These are phyloP conservation scores for Lepidotrigona ventralis DNA, from an alignment of 1,140 invertebrate species.

Conservation along the genomic window DNA sequence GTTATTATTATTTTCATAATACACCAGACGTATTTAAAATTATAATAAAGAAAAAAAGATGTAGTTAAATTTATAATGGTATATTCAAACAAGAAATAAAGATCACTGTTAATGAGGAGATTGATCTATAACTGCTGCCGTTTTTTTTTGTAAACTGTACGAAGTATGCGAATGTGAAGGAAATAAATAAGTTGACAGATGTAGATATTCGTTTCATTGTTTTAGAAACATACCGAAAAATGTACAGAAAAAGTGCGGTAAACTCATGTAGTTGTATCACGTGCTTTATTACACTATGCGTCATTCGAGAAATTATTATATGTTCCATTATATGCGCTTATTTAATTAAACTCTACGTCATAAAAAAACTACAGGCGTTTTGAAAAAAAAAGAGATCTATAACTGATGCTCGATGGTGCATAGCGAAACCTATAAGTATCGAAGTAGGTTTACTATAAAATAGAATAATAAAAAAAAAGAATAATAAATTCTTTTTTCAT, in stretches of 20 bases:
- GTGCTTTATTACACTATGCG: slow-evolving; percentile 7
- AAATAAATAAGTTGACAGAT: slow-evolving; percentile 52
- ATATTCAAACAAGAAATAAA: slow-evolving; percentile 55
- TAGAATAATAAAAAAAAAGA: slow-evolving; percentile 14
- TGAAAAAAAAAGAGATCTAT: slow-evolving; percentile 14
- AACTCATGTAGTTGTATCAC: slow-evolving; percentile 7
- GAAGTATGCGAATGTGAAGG: slow-evolving; percentile 39
- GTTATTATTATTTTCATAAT: slow-evolving; percentile 60
- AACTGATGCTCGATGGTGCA: slow-evolving; percentile 19
- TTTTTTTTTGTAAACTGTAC: slow-evolving; percentile 49
- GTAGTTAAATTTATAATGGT: slow-evolving; percentile 44
- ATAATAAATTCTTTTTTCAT: slow-evolving; percentile 39
- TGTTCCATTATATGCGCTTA: not conserved
- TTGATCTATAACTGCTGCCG: slow-evolving; percentile 65
- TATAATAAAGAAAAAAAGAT: slow-evolving; percentile 28
- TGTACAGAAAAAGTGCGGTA: slow-evolving; percentile 24
- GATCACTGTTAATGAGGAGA: slow-evolving; percentile 68
- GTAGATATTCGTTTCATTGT: slow-evolving; percentile 52
- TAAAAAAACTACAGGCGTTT: slow-evolving; percentile 1
- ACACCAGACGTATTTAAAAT: slow-evolving; percentile 25
- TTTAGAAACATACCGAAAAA: slow-evolving; percentile 25
- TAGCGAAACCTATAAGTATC: slow-evolving; percentile 31
- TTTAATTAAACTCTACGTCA: not conserved
- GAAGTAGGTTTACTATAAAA: slow-evolving; percentile 35
- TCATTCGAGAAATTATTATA: slow-evolving; percentile 32